Evolutionary conservation across 2,888 invertebrate genomes (phyloP), one percentile per base, ranked within the genome.

Genomic region (Hydrotaea diabolus): DNA sequence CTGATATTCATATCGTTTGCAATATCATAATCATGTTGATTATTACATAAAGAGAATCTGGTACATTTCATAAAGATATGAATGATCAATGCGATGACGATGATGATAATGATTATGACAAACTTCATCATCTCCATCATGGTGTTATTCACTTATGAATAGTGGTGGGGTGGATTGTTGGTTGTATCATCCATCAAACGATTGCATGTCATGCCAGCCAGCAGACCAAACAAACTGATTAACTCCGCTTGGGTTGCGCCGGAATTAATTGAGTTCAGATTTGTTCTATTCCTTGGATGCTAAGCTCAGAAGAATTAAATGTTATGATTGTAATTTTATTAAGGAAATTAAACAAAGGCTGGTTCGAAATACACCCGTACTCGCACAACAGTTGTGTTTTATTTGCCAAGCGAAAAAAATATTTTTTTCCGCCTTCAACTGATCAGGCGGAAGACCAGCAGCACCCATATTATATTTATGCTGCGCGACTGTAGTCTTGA

Each of bases 221-320:
- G 39, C 39, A 31, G 46, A 31, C 8, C 57, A 46, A 75, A 80
- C 2, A 31, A n/a, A 64, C 73, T 31, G 74, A 71, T 49, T 53
- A 79, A 83, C 73, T 83, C 72, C 46, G 75, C 15, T 0, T n/a
- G 31, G 36, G 83, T 83, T 83, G 79, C 79, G 83, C 79, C 31
- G 76, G 79, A 83, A 80, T 83, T 73, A 76, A 73, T 83, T 83
- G 36, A 80, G 76, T 69, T 82, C 77, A 82, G 39, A 59, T 49
- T 57, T 49, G 13, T 49, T 49, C 49, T n/a, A 7, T 15, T 49
- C n/a, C n/a, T 15, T 49, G 2, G n/a, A 49, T 49, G n/a, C n/a
- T 1, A 9, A 49, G n/a, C 49, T 13, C 49, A 13, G 2, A 49
- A 49, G 49, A 31, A n/a, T n/a, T 15, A n/a, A 4, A 4, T 49